A percentile compares a stretch with the other conserved stretches of the same genome.
These are phyloP conservation scores for Mirza zaza DNA, from an alignment of 2,113 vertebrate genomes.

Conservation along the genomic window DNA sequence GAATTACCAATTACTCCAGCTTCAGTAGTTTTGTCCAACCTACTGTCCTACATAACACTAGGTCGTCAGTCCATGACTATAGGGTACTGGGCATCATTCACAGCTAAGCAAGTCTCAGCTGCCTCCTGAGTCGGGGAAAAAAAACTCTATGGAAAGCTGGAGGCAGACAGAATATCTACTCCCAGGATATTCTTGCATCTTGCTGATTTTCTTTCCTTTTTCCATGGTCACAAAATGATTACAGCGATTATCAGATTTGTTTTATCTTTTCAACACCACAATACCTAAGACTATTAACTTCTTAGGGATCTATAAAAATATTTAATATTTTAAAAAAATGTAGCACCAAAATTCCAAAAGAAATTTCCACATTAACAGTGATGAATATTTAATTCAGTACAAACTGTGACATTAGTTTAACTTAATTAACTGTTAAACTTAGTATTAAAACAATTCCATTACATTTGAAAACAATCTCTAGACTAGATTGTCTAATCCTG, in stretches of 20 bases:
- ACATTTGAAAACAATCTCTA: neutral
- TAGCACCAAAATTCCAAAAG: neutral
- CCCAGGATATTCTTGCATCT: neutral
- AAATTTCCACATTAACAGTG: neutral
- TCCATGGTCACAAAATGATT: neutral
- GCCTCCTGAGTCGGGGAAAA: neutral
- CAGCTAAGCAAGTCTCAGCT: neutral
- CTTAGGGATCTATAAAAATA: neutral
- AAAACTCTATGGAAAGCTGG: neutral
- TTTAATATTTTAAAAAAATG: neutral
- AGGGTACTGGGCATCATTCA: neutral
- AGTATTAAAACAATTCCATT: neutral
- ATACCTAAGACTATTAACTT: neutral
- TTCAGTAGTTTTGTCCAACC: neutral
- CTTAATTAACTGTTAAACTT: neutral
- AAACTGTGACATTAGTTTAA: neutral
- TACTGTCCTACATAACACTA: neutral
- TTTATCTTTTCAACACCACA: neutral
- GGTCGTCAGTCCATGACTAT: neutral
- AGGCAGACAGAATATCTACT: neutral
- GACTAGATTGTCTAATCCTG: neutral
- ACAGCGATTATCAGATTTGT: neutral
- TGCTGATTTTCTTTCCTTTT: neutral
- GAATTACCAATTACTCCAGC: neutral
- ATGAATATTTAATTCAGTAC: neutral